Evolutionary conservation across 2,888 invertebrate species (phyloP), one percentile per base, ranked within the genome.

Genomic region (Encarsia formosa): DNA sequence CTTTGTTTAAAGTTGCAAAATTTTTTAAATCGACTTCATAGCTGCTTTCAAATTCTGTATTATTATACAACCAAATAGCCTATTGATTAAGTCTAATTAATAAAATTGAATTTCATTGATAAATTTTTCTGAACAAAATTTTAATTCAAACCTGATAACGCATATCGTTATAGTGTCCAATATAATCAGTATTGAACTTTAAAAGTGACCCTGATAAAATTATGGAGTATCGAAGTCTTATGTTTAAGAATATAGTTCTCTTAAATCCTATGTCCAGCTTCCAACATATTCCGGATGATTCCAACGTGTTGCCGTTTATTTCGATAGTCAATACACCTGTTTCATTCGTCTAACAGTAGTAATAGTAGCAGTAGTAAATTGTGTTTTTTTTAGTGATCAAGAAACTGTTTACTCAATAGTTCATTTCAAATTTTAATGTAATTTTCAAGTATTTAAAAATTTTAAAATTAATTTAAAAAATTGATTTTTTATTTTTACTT

Each of bases 281-380:
- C 64, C 76, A 77, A n/a, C 67, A 65, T 56, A 75, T 56, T 22
- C 62, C 55, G 4, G 64, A 67, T 29, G 60, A 57, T 13, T 70
- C 71, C 11, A 64, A 54, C 22, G 72, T 31, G 13, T 59, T 49
- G 54, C 72, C 73, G 44, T 59, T 67, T 11, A 76, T 57, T 46
- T 63, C 59, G 24, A 78, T 65, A 35, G 61, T 64, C 34, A 77
- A 40, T 6, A 60, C 46, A 31, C n/a, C 44, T 26, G 54, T 52
- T 49, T 62, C 56, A 4, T 38, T 45, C 16, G 44, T 9, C 49
- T 47, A 35, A n/a, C n/a, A n/a, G n/a, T n/a, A n/a, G n/a, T n/a
- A n/a, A n/a, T n/a, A n/a, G n/a, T n/a, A n/a, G n/a, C n/a, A n/a
- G n/a, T n/a, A n/a, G n/a, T n/a, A n/a, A n/a, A n/a, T n/a, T n/a